Evolutionary conservation across 2,888 invertebrate genomes (phyloP), one percentile per base, ranked within the genome.

Genomic region (Tachina fera): DNA sequence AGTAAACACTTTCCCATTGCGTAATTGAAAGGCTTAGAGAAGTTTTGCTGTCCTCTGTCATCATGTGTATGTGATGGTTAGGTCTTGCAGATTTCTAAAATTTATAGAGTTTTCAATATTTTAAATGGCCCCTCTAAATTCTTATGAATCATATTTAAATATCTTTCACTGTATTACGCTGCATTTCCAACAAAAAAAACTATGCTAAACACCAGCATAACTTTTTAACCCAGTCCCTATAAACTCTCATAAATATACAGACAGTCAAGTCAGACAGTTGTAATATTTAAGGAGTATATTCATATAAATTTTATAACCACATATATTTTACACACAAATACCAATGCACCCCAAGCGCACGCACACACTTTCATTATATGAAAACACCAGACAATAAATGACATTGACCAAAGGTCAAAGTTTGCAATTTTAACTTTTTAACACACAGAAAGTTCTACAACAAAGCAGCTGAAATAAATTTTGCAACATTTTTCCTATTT

Each of bases 341-440:
- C 13, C 56, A 47, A 16, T 39, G 19, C 31, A 60, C 11, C 45
- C 19, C 22, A 3, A 63, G 9, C 31, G 31, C 31, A 31, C 6
- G 31, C 31, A 31, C 31, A 31, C 31, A 31, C 31, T 31, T 13
- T 9, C n/a, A 49, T 13, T 8, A 1, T 49, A 41, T 68, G 14
- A 47, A 70, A 58, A 74, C 13, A 74, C 72, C 81, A 81, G 72
- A 81, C 80, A 84, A 56, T 56, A 77, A 72, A 81, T 77, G 84
- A 77, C 84, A 84, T 84, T 84, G 84, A 77, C 77, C 81, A 72
- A 81, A 72, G 84, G 80, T 77, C 81, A 84, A 81, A 84, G 84
- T 81, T 31, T 81, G 84, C 76, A 81, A 39, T 84, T 80, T 84
- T 80, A 84, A 76, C 84, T 84, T 80, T 76, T 80, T 84, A 80